These are phyloP conservation scores for Ips nitidus DNA, from an alignment of 1,140 invertebrate species.

Conservation along the genomic window DNA sequence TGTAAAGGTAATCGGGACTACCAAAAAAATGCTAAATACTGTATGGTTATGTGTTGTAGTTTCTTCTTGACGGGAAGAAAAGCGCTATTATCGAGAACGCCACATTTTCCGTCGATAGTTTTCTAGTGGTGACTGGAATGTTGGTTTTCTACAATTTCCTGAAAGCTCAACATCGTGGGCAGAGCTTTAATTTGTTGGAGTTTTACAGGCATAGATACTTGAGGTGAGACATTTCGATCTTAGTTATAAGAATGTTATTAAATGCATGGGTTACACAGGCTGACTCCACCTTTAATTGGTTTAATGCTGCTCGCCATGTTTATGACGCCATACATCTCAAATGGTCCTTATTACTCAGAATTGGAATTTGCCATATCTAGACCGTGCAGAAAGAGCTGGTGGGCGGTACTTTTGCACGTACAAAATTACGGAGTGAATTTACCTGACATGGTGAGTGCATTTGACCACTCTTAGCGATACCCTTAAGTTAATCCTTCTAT, in stretches of 20 bases:
- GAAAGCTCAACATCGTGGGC: slow-evolving; percentile 53
- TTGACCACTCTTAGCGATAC: no score
- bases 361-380: slow-evolving; percentile 40
- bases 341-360: slow-evolving; percentile 56
- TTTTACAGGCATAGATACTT: slow-evolving; percentile 41
- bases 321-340: slow-evolving; percentile 56
- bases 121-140: slow-evolving; percentile 59
- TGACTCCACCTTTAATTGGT: slow-evolving; percentile 62
- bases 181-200: slow-evolving; percentile 16
- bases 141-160: slow-evolving; percentile 58
- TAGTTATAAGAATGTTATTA: no score
- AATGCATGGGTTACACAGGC: slow-evolving; percentile 36
- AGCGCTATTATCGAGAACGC: slow-evolving; percentile 21
- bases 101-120: slow-evolving; percentile 57
- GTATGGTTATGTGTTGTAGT: neutral
- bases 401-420: slow-evolving; percentile 55
- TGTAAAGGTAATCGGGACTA: slow-evolving; percentile 2
- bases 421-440: slow-evolving; percentile 55
- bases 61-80: neutral
- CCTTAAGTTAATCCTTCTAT: slow-evolving; percentile 8
- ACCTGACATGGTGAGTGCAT: no score
- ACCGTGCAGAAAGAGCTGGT: slow-evolving; percentile 57
- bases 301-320: slow-evolving; percentile 57
- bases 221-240: slow-evolving; percentile 15
- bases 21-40: neutral